phyloP scores from a whole-genome alignment of 2,113 vertebrate species.

The Bos indicus region DNA sequence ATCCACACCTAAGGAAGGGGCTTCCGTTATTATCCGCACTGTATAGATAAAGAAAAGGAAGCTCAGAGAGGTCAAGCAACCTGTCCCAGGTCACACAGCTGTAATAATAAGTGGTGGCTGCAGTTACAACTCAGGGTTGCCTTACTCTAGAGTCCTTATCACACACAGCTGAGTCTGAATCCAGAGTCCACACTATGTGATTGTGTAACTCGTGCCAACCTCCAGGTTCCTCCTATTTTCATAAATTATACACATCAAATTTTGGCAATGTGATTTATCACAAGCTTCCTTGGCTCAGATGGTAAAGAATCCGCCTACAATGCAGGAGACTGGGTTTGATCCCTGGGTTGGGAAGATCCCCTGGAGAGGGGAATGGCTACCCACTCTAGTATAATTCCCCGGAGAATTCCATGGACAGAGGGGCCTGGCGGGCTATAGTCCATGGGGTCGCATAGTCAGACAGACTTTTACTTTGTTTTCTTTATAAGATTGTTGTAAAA shows the following conservation, averaged over 20 bases:
- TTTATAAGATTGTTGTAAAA: not conserved
- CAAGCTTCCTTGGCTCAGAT: not conserved
- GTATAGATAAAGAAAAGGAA: not conserved
- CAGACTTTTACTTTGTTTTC: not conserved
- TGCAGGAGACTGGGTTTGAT: not conserved
- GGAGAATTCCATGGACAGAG: not conserved
- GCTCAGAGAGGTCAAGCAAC: not conserved
- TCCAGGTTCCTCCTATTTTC: not conserved
- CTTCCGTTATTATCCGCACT: not conserved
- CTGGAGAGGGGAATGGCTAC: not conserved
- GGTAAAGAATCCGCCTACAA: not conserved
- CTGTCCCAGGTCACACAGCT: not conserved
- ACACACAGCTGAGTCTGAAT: not conserved
- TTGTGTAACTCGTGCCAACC: not conserved
- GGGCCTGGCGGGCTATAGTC: not conserved
- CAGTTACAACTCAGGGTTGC: not conserved
- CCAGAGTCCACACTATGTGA: not conserved
- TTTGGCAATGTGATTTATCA: not conserved
- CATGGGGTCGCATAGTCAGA: not conserved
- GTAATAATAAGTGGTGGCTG: not conserved
- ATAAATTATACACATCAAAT: not conserved
- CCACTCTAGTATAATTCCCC: not conserved
- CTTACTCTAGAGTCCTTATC: not conserved
- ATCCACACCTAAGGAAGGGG: not conserved
- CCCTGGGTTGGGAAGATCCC: not conserved